A percentile compares a stretch with the other conserved stretches of the same genome.
phyloP scores from a whole-genome alignment of 2,113 vertebrate species.

The Meleagris gallopavo region DNA sequence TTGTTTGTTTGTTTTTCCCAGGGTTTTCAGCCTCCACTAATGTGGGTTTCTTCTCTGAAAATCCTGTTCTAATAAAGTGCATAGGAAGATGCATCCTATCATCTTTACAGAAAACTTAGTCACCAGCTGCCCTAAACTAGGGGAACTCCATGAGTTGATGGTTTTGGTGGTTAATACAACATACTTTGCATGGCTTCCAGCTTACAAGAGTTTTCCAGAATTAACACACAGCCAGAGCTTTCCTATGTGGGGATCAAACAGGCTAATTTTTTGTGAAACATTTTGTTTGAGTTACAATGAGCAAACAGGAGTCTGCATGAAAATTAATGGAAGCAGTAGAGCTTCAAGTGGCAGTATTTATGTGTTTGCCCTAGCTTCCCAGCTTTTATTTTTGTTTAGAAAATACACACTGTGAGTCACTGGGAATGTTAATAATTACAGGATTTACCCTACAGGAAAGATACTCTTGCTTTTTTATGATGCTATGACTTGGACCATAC shows the following conservation, averaged over 20 bases:
- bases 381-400: background rate
- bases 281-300: background rate
- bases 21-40: background rate
- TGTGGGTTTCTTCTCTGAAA: background rate
- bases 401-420: background rate
- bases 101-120: background rate
- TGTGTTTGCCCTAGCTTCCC: background rate
- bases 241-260: background rate
- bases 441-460: background rate
- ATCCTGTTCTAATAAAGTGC: background rate
- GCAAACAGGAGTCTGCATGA: background rate
- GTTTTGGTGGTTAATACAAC: background rate
- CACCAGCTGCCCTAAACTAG: background rate
- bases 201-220: background rate
- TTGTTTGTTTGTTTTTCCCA: background rate
- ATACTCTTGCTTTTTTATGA: background rate
- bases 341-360: background rate
- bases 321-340: background rate
- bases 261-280: background rate
- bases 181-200: background rate
- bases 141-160: background rate
- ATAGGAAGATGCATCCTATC: background rate
- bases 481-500: background rate
- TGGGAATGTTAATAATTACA: background rate
- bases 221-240: background rate